A percentile compares a stretch with the other conserved stretches of the same genome.
phyloP scores from a whole-genome alignment of 2,888 invertebrate species.

The Trimorus sp. region DNA sequence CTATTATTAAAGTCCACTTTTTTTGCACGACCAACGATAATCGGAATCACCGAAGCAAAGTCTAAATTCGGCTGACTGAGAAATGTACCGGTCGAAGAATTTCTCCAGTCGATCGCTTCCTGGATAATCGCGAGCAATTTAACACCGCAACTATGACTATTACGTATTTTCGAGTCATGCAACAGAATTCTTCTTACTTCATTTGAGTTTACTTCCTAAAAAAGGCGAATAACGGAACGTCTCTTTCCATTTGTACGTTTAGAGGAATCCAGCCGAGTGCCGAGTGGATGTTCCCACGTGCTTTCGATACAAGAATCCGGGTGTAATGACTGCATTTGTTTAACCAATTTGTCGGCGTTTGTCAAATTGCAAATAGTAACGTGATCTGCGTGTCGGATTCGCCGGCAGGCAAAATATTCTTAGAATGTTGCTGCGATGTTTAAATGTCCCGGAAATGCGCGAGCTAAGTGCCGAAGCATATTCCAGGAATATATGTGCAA shows the following conservation, averaged over 20 bases:
- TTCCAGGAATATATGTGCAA: too few relatives aligned
- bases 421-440: too few relatives aligned
- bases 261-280: conserved; percentile 24
- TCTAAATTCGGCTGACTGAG: too few relatives aligned
- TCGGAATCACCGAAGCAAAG: too few relatives aligned
- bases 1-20: too few relatives aligned
- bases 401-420: too few relatives aligned
- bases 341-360: conserved; percentile 14
- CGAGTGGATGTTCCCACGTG: conserved; percentile 31
- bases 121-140: conserved; percentile 8
- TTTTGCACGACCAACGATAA: too few relatives aligned
- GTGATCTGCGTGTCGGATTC: too few relatives aligned
- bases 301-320: conserved; percentile 15
- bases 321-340: conserved; percentile 7
- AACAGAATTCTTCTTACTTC: conserved; percentile 40
- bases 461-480: too few relatives aligned
- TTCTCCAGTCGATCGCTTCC: conserved; percentile 85
- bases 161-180: conserved; percentile 40
- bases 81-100: too few relatives aligned
- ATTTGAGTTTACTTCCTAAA: conserved; percentile 37
- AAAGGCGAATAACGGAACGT: conserved; percentile 52
- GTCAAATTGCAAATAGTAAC: neutral
- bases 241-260: conserved; percentile 21
- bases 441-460: too few relatives aligned
- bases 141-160: conserved; percentile 13